Conservation (phyloP, 2,888 invertebrate genomes). For the Nysson spinosus region DNA sequence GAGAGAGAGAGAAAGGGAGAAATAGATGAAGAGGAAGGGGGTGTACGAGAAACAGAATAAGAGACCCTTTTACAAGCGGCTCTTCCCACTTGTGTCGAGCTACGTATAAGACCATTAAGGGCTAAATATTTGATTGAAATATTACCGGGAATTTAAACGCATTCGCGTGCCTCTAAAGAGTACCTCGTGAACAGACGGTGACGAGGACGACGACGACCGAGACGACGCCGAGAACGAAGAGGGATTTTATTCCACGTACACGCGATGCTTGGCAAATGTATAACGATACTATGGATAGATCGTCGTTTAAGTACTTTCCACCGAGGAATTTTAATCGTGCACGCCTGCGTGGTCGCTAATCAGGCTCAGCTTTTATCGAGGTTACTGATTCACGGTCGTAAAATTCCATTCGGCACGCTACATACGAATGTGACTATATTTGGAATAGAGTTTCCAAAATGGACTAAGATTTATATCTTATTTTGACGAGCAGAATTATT, state of each 20-base stretch:
- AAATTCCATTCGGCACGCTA: constrained; percentile 15
- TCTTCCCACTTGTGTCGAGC: constrained; percentile 6
- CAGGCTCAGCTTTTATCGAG: constrained; percentile 26
- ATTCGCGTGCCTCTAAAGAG: constrained; percentile 70
- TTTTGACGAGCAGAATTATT: not conserved
- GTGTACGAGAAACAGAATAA: too few relatives aligned
- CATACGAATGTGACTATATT: constrained; percentile 3
- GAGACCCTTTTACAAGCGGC: constrained; percentile 6
- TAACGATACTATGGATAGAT: constrained; percentile 7
- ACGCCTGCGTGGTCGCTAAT: constrained; percentile 18
- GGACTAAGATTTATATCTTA: not conserved
- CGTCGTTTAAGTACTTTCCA: constrained; percentile 5
- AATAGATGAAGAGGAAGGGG: not conserved
- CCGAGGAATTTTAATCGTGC: constrained; percentile 31
- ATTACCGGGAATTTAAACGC: constrained; percentile 58
- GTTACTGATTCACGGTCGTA: constrained; percentile 29
- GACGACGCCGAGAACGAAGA: constrained; percentile 28
- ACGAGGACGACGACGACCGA: constrained; percentile 28
- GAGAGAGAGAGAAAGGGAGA: not conserved
- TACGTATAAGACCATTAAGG: constrained; percentile 64
- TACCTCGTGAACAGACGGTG: constrained; percentile 29
- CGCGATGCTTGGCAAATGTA: constrained; percentile 26
- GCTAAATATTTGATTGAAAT: constrained; percentile 73
- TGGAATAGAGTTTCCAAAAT: constrained; percentile 12
- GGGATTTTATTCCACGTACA: constrained; percentile 22